Base-by-base conservation (phyloP, 2,888 invertebrate genomes). In the Phorcus lineatus region DNA sequence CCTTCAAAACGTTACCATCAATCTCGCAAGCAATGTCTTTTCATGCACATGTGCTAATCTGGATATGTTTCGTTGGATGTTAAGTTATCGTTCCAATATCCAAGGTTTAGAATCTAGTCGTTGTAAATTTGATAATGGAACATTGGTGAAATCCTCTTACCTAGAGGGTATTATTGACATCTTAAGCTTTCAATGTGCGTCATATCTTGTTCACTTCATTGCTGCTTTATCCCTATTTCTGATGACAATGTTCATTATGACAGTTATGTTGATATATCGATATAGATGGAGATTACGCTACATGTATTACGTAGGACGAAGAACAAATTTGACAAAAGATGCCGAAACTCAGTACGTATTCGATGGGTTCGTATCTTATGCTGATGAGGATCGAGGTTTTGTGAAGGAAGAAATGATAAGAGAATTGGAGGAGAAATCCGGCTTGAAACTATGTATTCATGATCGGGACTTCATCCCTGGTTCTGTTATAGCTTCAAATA, bases 401-500 rank as follows among this genome's bases (percentile, higher is more conserved):
- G 74, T 74, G 19, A 19, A 40, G 31, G 17, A 19, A 16, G 22
- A 31, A 17, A 28, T 74, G 40, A 28, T 13, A 40, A 9, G 3
- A 19, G 22, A 19, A 16, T 3, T 74, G 16, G 74, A 74, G 7
- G 36, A n/a, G n/a, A 17, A 74, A 28, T 22, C 31, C 2, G n/a
- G 74, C 31, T 40, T 74, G 36, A 28, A 19, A 40, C 74, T 74
- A 11, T 74, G 74, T 31, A 80, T 80, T 70, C 82, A 85, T 67
- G 28, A 81, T 17, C 62, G 82, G 22, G 82, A 83, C 67, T 84
- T 85, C 66, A 62, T 81, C 24, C 76, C 77, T 6, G 82, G 84
- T 0, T 74, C 47, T 40, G 52, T 81, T 17, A 83, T 83, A n/a
- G 79, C 82, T 13, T 75, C 19, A 17, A 83, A 83, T 70, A 82